Conservation (phyloP, 2,113 vertebrate species). For the Periophthalmus modestus region DNA sequence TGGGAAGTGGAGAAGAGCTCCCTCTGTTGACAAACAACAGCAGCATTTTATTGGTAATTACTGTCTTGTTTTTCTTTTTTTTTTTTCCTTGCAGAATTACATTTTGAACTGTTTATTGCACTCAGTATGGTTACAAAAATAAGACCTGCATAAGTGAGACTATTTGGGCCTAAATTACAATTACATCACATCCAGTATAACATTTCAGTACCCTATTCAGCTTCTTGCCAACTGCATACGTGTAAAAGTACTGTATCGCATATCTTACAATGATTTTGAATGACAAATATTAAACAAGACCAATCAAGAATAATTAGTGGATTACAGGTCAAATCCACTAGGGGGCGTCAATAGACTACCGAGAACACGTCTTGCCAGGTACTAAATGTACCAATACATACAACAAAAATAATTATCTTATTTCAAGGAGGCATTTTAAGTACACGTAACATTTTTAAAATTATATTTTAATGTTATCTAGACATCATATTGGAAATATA, state of each 20-base stretch:
- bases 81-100: neutral
- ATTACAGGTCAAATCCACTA: neutral
- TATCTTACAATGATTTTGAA: neutral
- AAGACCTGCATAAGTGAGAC: neutral
- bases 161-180: neutral
- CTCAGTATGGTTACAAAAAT: neutral
- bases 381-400: neutral
- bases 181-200: neutral
- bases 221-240: neutral
- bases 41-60: neutral
- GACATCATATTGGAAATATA: neutral
- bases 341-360: neutral
- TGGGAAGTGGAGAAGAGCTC: conserved; percentile 19
- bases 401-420: neutral
- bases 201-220: neutral
- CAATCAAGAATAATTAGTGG: neutral
- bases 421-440: neutral
- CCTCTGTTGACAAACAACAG: conserved; percentile 41
- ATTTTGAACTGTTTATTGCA: neutral
- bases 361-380: neutral
- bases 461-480: neutral
- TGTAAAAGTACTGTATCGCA: neutral
- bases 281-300: neutral
- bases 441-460: neutral
- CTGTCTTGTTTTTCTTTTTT: neutral